Percentiles rank a stretch among this genome's conserved stretches.
Evolutionary conservation across 2,113 vertebrate genomes (phyloP).

Genomic region (Chloropsis hardwickii): DNA sequence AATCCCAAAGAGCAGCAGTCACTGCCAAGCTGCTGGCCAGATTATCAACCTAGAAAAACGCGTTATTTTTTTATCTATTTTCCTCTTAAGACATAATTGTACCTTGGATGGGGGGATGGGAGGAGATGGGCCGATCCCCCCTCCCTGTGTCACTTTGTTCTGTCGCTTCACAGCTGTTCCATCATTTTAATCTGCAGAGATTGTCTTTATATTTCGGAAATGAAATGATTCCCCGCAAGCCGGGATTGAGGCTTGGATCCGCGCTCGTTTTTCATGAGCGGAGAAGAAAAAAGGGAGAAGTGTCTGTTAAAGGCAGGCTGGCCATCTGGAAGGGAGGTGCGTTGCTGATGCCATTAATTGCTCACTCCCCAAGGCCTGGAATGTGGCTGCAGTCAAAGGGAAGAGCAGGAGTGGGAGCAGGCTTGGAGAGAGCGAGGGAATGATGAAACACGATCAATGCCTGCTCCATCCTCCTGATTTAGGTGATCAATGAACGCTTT

Average conservation of each 20-base stretch:
- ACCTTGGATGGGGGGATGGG: background rate
- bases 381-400: background rate
- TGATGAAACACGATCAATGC: background rate
- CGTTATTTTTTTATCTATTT: fast-evolving
- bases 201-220: slow-evolving; percentile 2
- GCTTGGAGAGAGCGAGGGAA: background rate
- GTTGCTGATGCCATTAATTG: background rate
- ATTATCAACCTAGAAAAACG: background rate
- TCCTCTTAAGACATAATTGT: background rate
- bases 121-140: background rate
- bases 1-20: background rate
- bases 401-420: background rate
- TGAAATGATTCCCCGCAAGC: background rate
- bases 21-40: too few relatives aligned
- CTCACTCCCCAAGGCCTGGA: background rate
- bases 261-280: background rate
- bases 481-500: background rate
- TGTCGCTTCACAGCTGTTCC: background rate
- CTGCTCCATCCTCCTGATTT: background rate
- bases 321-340: slow-evolving; percentile 45
- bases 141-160: background rate
- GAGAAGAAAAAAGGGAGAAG: background rate
- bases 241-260: background rate
- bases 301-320: background rate
- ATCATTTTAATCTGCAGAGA: slow-evolving; percentile 50